phyloP scores from a whole-genome alignment of 2,797 vertebrate species.

The Lacerta bilineata region DNA sequence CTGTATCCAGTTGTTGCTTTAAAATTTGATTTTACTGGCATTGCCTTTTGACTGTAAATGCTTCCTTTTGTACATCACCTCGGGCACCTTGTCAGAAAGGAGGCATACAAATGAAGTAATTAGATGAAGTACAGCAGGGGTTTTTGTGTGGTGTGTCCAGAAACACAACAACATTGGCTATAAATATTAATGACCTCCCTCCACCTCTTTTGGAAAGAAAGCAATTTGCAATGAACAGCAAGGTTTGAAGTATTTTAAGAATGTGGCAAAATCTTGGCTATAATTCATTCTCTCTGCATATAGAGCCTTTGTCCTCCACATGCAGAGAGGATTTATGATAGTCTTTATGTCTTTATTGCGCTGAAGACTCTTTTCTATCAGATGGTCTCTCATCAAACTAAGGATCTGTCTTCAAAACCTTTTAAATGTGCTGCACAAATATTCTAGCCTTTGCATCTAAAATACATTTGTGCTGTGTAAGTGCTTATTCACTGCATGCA shows the following conservation, averaged over 20 bases:
- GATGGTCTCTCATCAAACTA: neutral
- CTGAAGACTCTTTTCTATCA: neutral
- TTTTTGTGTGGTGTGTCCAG: neutral
- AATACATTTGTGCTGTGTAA: neutral
- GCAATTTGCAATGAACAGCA: slow-evolving; percentile 5
- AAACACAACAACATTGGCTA: neutral
- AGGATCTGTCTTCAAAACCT: neutral
- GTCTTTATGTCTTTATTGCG: neutral
- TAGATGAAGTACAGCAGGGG: neutral
- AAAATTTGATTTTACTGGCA: neutral
- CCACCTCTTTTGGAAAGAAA: slow-evolving; percentile 3
- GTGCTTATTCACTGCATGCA: neutral
- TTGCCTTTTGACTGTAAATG: neutral
- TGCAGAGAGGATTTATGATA: neutral
- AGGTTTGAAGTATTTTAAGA: neutral
- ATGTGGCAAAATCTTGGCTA: slow-evolving; percentile 6
- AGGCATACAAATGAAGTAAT: neutral
- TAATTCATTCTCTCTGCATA: neutral
- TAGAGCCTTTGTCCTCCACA: neutral
- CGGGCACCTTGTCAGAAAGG: neutral
- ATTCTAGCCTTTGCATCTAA: neutral
- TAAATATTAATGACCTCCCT: neutral
- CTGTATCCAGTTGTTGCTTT: neutral
- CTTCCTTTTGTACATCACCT: neutral
- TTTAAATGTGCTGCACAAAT: too few relatives aligned